A percentile compares a stretch with the other conserved stretches of the same genome.
Evolutionary conservation across 1,140 invertebrate species (phyloP).

Genomic region (Drosophila nikananu): DNA sequence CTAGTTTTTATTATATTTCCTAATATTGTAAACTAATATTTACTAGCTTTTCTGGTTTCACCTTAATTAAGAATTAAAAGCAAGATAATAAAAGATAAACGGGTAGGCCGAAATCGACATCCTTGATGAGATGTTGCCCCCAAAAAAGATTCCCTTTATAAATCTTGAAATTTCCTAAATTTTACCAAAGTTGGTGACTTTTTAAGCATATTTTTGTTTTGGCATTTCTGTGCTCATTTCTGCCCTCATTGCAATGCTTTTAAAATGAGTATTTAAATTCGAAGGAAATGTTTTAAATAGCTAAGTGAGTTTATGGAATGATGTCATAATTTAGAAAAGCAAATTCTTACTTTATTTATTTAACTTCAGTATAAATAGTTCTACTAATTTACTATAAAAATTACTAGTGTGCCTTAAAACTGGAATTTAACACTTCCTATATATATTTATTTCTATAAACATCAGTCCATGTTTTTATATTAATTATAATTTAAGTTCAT

Average conservation of each 20-base stretch:
- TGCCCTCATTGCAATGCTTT: background rate
- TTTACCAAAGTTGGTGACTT: conserved; percentile 52
- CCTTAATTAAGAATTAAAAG: background rate
- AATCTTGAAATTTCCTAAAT: conserved; percentile 14
- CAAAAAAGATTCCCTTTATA: too few relatives aligned
- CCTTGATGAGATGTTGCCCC: conserved; percentile 57
- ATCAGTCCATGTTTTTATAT: too few relatives aligned
- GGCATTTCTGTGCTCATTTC: background rate
- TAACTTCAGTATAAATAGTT: too few relatives aligned
- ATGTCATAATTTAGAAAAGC: too few relatives aligned
- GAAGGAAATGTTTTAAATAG: background rate
- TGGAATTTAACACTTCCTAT: too few relatives aligned
- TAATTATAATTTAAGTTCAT: too few relatives aligned
- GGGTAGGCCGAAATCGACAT: background rate
- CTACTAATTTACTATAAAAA: too few relatives aligned
- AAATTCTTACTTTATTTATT: too few relatives aligned
- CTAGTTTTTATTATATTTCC: too few relatives aligned
- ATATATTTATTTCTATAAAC: too few relatives aligned
- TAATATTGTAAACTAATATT: background rate
- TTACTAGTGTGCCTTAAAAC: too few relatives aligned
- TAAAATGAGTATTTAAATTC: background rate
- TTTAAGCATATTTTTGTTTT: conserved; percentile 22
- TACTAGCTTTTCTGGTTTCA: background rate
- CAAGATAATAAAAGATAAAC: background rate
- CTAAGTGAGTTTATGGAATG: too few relatives aligned